phyloP scores from a whole-genome alignment of 1,140 invertebrate genomes.

The Cotesia typhae region DNA sequence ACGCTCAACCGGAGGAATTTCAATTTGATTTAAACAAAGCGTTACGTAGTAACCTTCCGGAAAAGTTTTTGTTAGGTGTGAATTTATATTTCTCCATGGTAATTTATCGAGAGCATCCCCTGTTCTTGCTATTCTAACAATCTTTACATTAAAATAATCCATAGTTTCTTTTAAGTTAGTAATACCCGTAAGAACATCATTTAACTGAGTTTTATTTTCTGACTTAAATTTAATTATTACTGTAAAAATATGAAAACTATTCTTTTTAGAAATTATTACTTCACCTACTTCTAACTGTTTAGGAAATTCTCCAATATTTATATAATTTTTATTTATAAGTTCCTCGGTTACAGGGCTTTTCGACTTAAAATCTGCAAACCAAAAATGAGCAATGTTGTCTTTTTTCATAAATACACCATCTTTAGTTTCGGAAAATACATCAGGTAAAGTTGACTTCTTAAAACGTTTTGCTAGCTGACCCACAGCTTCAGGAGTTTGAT shows the following conservation, averaged over 20 bases:
- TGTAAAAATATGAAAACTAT: background rate
- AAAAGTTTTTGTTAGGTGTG: slow-evolving; percentile 5
- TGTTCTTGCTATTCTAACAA: slow-evolving; percentile 13
- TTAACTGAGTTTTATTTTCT: slow-evolving; percentile 12
- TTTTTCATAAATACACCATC: slow-evolving; percentile 21
- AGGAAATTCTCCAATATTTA: background rate
- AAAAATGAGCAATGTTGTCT: slow-evolving; percentile 14
- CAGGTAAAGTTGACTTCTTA: background rate
- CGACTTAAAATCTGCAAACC: slow-evolving; percentile 2
- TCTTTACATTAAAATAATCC: slow-evolving; percentile 22
- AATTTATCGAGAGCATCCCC: slow-evolving; percentile 14
- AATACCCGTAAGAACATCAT: background rate
- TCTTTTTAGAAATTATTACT: background rate
- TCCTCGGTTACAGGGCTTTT: background rate
- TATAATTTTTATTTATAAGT: background rate
- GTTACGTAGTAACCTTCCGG: background rate
- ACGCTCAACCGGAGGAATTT: background rate
- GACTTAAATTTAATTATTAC: background rate
- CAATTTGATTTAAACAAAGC: background rate
- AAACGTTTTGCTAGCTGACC: background rate
- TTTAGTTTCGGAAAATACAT: slow-evolving; percentile 21
- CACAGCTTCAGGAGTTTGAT: background rate
- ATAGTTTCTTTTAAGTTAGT: slow-evolving; percentile 20
- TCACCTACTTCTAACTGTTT: background rate
- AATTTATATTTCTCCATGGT: slow-evolving; percentile 19